Conservation (phyloP, 2,113 vertebrate species). For the Antechinus stuartii region DNA sequence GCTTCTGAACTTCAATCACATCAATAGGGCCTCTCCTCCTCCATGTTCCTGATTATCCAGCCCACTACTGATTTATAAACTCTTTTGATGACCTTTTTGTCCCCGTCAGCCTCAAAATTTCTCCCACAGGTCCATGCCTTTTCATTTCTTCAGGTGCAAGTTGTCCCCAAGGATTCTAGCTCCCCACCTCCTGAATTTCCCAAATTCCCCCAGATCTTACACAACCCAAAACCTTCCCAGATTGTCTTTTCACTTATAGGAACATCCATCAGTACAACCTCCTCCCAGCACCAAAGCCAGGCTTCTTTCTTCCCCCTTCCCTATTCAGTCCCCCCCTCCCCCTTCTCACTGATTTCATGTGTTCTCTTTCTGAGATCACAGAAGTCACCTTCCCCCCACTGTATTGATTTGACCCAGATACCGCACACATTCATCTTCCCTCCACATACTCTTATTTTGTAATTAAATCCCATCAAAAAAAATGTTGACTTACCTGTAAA, state of each 20-base stretch:
- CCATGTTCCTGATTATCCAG: too few relatives aligned
- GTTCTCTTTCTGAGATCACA: neutral
- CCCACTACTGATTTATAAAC: too few relatives aligned
- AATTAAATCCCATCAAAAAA: neutral
- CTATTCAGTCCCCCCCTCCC: neutral
- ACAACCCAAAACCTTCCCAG: neutral
- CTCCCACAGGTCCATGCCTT: too few relatives aligned
- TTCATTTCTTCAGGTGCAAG: too few relatives aligned
- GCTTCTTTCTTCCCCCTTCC: neutral
- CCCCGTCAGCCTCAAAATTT: too few relatives aligned
- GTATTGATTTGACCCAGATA: neutral
- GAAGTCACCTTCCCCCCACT: neutral
- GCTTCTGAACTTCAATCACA: too few relatives aligned
- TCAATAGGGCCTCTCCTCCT: too few relatives aligned
- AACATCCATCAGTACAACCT: neutral
- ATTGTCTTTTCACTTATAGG: too few relatives aligned
- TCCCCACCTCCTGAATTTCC: neutral
- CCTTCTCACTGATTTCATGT: neutral
- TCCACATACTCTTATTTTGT: neutral
- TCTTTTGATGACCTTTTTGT: too few relatives aligned
- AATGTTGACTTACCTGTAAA: neutral
- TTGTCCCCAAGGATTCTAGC: too few relatives aligned
- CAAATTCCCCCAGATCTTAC: neutral
- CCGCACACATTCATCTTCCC: neutral
- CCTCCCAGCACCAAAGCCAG: neutral